Percentiles rank a stretch among this genome's conserved stretches.
These are phyloP conservation scores for Neotoma lepida DNA, from an alignment of 2,113 vertebrate genomes.

Conservation along the genomic window DNA sequence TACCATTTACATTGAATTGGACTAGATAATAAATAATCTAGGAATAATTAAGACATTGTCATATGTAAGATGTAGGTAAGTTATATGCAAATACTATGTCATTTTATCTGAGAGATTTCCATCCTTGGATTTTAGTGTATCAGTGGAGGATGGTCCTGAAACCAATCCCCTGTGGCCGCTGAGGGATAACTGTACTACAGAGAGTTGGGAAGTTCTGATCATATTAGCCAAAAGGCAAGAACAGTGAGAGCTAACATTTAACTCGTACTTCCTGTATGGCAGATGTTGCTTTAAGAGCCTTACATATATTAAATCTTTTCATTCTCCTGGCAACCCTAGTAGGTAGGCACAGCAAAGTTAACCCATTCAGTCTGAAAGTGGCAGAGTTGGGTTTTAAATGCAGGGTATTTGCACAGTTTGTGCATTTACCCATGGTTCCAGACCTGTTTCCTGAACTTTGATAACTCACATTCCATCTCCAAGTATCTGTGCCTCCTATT, in stretches of 20 bases:
- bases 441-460: neutral
- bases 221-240: neutral
- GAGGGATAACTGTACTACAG: neutral
- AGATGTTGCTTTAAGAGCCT: slow-evolving; percentile 16
- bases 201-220: slow-evolving; percentile 26
- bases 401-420: neutral
- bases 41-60: neutral
- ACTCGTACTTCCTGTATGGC: slow-evolving; percentile 5
- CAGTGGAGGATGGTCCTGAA: neutral
- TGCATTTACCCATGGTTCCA: neutral
- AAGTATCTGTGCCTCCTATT: neutral
- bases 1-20: neutral
- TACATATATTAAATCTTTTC: neutral
- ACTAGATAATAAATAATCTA: neutral
- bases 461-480: neutral
- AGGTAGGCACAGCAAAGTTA: neutral
- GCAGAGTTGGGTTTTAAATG: neutral
- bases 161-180: neutral
- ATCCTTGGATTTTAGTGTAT: neutral
- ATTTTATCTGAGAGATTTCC: neutral
- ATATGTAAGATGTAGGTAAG: neutral
- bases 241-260: slow-evolving; percentile 40
- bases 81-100: neutral
- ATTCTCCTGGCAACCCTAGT: neutral
- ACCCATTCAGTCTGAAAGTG: neutral